phyloP scores from a whole-genome alignment of 1,140 invertebrate species.

The Mizuhopecten yessoensis region DNA sequence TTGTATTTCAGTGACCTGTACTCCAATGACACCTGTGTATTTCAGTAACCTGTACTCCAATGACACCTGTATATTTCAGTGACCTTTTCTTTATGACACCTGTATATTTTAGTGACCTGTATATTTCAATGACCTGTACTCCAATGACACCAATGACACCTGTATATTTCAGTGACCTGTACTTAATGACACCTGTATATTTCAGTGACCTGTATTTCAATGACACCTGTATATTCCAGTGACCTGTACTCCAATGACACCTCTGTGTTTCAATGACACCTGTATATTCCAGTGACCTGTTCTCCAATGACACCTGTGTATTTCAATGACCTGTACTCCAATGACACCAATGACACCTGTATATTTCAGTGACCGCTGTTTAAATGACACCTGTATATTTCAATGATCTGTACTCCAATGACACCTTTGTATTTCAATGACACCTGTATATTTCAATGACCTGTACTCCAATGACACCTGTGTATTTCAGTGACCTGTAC shows the following conservation, averaged over 20 bases:
- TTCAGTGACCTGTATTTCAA: background rate
- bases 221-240: background rate
- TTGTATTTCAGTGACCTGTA: conserved; percentile 74
- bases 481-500: background rate
- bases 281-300: background rate
- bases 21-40: conserved; percentile 80
- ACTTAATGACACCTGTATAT: background rate
- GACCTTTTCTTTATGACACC: background rate
- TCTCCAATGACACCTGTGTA: background rate
- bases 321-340: background rate
- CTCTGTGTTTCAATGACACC: no score
- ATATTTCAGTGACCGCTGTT: background rate
- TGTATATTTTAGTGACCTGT: background rate
- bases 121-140: background rate
- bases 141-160: conserved; percentile 53
- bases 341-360: conserved; percentile 69
- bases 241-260: background rate
- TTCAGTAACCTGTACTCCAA: conserved; percentile 62
- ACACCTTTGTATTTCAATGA: no score
- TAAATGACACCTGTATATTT: background rate
- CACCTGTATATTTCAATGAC: no score
- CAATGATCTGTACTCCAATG: no score
- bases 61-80: background rate
- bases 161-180: background rate
- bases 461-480: no score